These are phyloP conservation scores for Piaya cayana DNA, from an alignment of 2,113 vertebrate species.

Conservation along the genomic window DNA sequence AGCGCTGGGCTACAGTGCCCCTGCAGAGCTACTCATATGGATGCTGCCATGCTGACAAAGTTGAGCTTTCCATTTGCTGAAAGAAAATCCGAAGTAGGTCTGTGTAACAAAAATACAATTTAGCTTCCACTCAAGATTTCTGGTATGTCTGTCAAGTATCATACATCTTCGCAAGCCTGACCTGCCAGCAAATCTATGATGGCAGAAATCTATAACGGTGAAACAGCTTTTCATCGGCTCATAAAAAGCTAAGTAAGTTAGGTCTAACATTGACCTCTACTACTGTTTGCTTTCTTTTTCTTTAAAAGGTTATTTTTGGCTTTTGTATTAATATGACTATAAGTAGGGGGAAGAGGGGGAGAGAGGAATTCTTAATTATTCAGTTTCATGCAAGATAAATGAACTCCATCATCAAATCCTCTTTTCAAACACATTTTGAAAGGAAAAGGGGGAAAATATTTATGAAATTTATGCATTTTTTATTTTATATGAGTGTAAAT, in stretches of 20 bases:
- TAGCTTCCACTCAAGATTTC: neutral
- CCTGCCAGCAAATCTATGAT: neutral
- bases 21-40: neutral
- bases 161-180: neutral
- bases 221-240: neutral
- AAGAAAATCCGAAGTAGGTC: neutral
- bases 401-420: neutral
- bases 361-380: neutral
- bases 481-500: neutral
- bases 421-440: neutral
- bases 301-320: neutral
- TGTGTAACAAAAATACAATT: neutral
- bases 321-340: neutral
- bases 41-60: neutral
- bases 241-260: neutral
- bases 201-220: neutral
- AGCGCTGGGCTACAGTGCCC: neutral
- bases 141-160: constrained; percentile 11
- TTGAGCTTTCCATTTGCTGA: neutral
- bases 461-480: neutral
- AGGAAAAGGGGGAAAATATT: neutral
- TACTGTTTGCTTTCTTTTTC: neutral
- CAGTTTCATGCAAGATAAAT: neutral
- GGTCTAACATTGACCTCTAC: neutral
- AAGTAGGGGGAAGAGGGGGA: neutral